Conservation (phyloP, 2,888 invertebrate genomes). For the Cetonia aurata region DNA sequence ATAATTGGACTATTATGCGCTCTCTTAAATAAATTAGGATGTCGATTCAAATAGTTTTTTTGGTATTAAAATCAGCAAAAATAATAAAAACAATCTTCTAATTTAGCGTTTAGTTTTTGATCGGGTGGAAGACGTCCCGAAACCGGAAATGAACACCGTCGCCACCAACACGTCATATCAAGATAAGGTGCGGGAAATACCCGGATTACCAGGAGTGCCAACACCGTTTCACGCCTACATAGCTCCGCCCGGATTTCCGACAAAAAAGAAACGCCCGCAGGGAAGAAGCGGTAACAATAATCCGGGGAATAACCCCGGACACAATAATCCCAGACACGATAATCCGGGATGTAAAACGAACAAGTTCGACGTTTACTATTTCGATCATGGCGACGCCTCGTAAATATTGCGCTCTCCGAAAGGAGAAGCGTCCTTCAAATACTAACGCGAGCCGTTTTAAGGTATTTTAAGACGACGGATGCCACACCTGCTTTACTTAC, state of each 20-base stretch:
- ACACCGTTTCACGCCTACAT: constrained; percentile 31
- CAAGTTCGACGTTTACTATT: constrained; percentile 75
- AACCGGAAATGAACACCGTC: constrained; percentile 53
- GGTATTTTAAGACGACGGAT: constrained; percentile 75
- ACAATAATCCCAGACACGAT: no score
- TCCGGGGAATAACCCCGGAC: constrained; percentile 1
- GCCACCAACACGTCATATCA: constrained; percentile 55
- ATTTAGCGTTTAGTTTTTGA: constrained; percentile 63
- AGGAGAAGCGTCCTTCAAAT: no score
- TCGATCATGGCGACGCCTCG: constrained; percentile 77
- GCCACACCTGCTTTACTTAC: constrained; percentile 71
- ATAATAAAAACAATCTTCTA: no score
- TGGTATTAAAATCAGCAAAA: background rate
- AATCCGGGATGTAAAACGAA: constrained; percentile 45
- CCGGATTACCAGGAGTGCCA: constrained; percentile 32
- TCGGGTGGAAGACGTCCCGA: constrained; percentile 60
- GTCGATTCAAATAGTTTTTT: background rate
- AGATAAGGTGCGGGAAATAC: constrained; percentile 21
- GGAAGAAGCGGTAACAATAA: background rate
- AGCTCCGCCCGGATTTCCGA: constrained; percentile 14
- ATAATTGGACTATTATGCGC: no score
- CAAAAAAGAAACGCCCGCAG: background rate
- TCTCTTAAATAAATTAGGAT: constrained; percentile 1
- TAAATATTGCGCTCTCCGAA: constrained; percentile 53
- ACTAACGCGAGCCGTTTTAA: constrained; percentile 50